A percentile compares a stretch with the other conserved stretches of the same genome.
Conservation (phyloP, 2,113 vertebrate genomes). For the Pseudorectes ferrugineus region DNA sequence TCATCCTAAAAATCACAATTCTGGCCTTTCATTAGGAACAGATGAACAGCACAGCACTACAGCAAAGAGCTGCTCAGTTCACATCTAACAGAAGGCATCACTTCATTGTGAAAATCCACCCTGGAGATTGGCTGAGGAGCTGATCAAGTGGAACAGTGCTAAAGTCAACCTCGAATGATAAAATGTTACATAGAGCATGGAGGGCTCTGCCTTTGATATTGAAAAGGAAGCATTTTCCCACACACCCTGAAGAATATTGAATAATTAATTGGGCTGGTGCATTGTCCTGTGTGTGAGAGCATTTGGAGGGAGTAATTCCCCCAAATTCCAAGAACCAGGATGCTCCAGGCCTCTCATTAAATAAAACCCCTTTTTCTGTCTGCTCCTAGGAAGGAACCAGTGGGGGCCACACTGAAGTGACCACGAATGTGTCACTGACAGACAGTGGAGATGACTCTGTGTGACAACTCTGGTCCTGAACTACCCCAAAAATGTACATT, state of each 20-base stretch:
- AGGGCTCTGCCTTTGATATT: neutral
- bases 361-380: neutral
- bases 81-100: neutral
- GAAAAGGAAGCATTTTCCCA: neutral
- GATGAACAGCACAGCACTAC: neutral
- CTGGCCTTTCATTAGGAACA: neutral
- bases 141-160: neutral
- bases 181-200: neutral
- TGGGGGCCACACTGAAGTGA: constrained; percentile 41
- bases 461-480: constrained; percentile 46
- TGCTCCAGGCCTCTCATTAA: neutral
- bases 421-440: constrained; percentile 31
- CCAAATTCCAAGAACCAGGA: neutral
- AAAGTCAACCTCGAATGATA: neutral
- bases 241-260: neutral
- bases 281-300: neutral
- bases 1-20: neutral
- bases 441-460: constrained; percentile 50
- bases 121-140: neutral
- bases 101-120: neutral
- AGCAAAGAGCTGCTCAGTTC: neutral
- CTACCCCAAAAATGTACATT: constrained; percentile 44
- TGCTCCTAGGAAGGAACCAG: constrained; percentile 34
- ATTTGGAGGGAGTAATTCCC: neutral
- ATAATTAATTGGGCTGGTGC: neutral